Percentiles rank a stretch among this genome's conserved stretches.
Conservation (phyloP, 2,113 vertebrate species). For the Sula dactylatra region DNA sequence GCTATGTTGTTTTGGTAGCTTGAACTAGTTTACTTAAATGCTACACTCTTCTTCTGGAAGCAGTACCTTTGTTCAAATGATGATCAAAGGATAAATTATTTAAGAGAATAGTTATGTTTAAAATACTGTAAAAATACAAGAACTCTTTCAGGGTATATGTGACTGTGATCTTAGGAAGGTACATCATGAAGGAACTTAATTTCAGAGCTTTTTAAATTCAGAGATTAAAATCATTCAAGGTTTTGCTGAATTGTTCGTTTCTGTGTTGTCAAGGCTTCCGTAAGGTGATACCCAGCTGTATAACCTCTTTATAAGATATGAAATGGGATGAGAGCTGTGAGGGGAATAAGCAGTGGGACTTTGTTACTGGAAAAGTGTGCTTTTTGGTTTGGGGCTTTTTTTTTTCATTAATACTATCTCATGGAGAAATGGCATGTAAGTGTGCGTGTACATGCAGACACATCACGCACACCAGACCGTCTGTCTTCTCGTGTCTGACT, state of each 20-base stretch:
- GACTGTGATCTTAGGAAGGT: not conserved
- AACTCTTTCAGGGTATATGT: not conserved
- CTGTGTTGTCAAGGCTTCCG: not conserved
- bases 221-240: not conserved
- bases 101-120: not conserved
- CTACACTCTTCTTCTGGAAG: not conserved
- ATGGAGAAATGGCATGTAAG: not conserved
- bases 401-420: not conserved
- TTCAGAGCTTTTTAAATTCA: not conserved
- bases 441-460: not conserved
- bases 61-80: not conserved
- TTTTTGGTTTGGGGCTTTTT: not conserved
- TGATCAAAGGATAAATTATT: not conserved
- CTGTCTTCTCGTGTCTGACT: not conserved
- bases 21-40: not conserved
- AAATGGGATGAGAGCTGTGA: not conserved
- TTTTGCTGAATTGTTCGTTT: not conserved
- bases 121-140: not conserved
- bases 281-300: not conserved
- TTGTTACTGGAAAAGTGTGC: not conserved
- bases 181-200: not conserved
- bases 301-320: not conserved
- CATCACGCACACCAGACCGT: accelerated
- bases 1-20: not conserved
- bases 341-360: not conserved